Percentiles rank a stretch among this genome's conserved stretches.
Conservation (phyloP, 2,113 vertebrate genomes). For the Panthera leo region DNA sequence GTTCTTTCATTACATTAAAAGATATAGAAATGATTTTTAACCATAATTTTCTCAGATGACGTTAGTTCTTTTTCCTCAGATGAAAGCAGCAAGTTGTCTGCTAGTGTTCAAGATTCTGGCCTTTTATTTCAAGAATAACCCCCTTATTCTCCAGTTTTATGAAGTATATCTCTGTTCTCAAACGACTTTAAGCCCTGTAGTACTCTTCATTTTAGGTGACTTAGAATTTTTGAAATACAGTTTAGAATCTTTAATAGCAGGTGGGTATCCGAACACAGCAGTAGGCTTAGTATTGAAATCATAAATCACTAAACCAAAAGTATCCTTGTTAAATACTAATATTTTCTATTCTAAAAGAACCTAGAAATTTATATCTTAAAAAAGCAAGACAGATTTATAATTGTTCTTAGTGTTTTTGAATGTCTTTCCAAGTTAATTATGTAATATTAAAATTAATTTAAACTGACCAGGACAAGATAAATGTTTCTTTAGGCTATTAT, state of each 20-base stretch:
- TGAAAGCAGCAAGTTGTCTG: background rate
- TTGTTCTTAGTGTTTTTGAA: slow-evolving; percentile 25
- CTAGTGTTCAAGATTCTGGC: background rate
- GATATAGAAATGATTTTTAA: background rate
- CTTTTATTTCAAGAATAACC: background rate
- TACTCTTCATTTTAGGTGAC: background rate
- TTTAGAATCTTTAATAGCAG: background rate
- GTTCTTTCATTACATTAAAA: background rate
- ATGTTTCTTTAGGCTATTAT: background rate
- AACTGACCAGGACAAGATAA: background rate
- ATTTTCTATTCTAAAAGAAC: background rate
- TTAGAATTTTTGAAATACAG: slow-evolving; percentile 30
- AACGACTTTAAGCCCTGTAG: background rate
- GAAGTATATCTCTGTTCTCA: background rate
- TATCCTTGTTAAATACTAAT: slow-evolving; percentile 5
- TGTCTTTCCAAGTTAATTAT: slow-evolving; percentile 29
- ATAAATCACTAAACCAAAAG: background rate
- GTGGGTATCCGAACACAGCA: background rate
- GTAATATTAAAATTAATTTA: slow-evolving; percentile 43
- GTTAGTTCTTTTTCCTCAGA: background rate
- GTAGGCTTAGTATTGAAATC: background rate
- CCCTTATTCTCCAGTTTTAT: background rate
- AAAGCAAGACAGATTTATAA: background rate
- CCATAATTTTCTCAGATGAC: background rate
- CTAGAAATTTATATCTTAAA: background rate